Base-by-base conservation (phyloP, 2,797 vertebrate species). In the Spinus olivaceus region DNA sequence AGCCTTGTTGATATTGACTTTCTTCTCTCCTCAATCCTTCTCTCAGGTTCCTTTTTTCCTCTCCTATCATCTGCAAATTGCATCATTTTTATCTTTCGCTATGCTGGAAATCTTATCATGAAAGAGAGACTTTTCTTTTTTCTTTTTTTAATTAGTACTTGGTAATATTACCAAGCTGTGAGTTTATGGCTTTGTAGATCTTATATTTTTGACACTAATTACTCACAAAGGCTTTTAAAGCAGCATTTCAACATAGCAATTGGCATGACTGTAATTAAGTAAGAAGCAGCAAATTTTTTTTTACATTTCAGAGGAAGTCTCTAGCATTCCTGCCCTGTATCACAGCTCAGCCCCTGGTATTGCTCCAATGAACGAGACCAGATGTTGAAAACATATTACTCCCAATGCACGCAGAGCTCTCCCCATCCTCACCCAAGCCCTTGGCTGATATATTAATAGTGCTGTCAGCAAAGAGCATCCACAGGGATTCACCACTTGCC, bases 151-250 rank as follows among this genome's bases (percentile, higher is more conserved):
- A 98, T 98, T 98, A 98, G 97, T 96, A 96, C 97, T 97, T 96
- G 97, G 97, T 97, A 97, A 97, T 94, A 97, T 96, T 95, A 96
- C 97, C 97, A 97, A 96, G 97, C 98, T 97, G 97, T 83, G 97
- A 97, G 97, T 96, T 97, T 98, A 97, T 92, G 81, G 97, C 97
- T 98, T 97, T 98, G 97, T 98, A 98, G 97, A 98, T 98, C 98
- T 98, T 98, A 94, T 96, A 97, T 97, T 98, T 97, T 95, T 98
- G 98, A 98, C 98, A 97, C 97, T 98, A 98, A 98, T 98, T 97
- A 97, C 97, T 98, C 98, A 98, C 98, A 95, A 87, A 97, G 98
- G 98, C 96, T 98, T 97, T 97, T 95, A 81, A 97, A 96, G 94
- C 97, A 95, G 94, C 96, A 96, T 97, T 97, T 97, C 97, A 92